Conservation (phyloP, 2,113 vertebrate species). For the Oenanthe melanoleuca region DNA sequence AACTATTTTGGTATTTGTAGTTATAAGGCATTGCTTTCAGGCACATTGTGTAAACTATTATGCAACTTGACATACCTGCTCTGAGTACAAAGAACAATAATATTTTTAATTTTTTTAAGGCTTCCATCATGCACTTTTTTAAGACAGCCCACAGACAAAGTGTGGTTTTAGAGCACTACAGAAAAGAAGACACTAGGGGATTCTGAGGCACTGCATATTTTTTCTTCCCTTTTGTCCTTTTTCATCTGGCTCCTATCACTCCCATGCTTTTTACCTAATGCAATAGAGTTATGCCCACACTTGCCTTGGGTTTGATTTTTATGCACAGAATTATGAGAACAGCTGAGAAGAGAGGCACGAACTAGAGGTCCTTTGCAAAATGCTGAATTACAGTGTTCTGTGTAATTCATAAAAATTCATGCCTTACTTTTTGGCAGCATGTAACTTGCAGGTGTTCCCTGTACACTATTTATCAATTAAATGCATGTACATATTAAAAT, state of each 20-base stretch:
- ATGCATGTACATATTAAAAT: constrained; percentile 2
- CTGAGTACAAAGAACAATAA: background rate
- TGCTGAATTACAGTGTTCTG: background rate
- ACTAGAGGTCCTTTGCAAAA: background rate
- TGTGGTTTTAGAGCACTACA: background rate
- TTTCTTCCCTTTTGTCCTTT: background rate
- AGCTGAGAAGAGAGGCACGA: background rate
- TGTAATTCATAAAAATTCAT: background rate
- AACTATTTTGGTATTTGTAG: background rate
- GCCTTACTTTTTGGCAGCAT: background rate
- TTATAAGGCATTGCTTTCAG: background rate
- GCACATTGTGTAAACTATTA: background rate
- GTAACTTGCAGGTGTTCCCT: background rate
- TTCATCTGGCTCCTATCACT: background rate
- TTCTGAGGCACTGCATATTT: background rate
- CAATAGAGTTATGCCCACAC: background rate
- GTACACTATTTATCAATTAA: background rate
- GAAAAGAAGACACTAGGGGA: background rate
- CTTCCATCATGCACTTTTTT: background rate
- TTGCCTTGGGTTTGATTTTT: background rate
- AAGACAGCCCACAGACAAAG: background rate
- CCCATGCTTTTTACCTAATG: background rate
- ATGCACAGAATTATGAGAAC: background rate
- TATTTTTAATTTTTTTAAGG: background rate
- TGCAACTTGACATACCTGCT: background rate